Conservation (phyloP, 1,140 invertebrate species). For the Mya arenaria region DNA sequence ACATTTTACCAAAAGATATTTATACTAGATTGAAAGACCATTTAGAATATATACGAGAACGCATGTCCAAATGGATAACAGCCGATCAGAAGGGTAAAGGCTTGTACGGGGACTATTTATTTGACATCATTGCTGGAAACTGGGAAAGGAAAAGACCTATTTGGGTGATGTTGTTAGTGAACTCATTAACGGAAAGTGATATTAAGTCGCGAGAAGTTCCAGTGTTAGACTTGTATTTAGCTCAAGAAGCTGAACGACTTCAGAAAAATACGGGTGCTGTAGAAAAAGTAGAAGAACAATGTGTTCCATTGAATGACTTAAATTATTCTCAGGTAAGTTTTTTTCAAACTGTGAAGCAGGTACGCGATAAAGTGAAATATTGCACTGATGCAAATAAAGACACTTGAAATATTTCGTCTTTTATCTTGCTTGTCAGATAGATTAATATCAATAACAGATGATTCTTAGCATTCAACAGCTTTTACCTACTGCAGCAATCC, state of each 20-base stretch:
- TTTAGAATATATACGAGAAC: slow-evolving; percentile 81
- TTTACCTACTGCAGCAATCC: too few species aligned
- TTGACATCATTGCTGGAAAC: slow-evolving; percentile 83
- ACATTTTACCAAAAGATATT: slow-evolving; percentile 82
- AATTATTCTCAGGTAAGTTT: slow-evolving; percentile 84
- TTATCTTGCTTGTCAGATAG: too few species aligned
- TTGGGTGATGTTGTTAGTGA: slow-evolving; percentile 85
- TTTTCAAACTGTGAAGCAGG: too few species aligned
- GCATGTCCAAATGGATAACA: slow-evolving; percentile 82
- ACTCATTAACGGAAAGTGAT: slow-evolving; percentile 83
- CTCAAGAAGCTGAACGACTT: slow-evolving; percentile 82
- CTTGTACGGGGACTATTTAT: slow-evolving; percentile 83
- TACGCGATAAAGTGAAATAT: too few species aligned
- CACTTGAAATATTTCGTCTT: too few species aligned
- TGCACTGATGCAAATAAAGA: too few species aligned
- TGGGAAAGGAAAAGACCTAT: slow-evolving; percentile 84
- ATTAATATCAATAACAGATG: too few species aligned
- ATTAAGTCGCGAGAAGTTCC: slow-evolving; percentile 83
- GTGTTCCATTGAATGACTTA: slow-evolving; percentile 83
- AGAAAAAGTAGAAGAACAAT: slow-evolving; percentile 84
- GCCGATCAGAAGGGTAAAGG: slow-evolving; percentile 82
- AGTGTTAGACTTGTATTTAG: slow-evolving; percentile 84
- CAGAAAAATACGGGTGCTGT: slow-evolving; percentile 83
- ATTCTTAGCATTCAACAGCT: too few species aligned
- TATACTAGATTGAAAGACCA: slow-evolving; percentile 82